Evolutionary conservation across 1,140 invertebrate species (phyloP), one percentile per base, ranked within the genome.

Genomic region (Pollicipes pollicipes): DNA sequence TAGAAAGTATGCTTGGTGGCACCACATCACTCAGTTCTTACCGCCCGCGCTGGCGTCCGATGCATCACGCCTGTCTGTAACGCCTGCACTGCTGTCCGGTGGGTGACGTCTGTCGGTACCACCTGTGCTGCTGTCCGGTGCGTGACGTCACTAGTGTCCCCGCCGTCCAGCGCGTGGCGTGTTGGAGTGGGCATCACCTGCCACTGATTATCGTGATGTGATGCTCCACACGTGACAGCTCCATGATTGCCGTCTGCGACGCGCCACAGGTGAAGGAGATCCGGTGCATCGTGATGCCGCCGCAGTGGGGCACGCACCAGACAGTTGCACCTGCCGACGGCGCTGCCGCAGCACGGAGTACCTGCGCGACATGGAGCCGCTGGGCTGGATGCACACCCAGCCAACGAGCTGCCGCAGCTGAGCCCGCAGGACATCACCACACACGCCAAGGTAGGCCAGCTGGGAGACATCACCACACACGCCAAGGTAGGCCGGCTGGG

Each of bases 361-460:
- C 78, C 84, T 99, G 0, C 93, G 93, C 77, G 91, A 94, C 77
- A 88, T 97, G 85, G 94, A 97, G 77, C 93, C 94, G 0, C 83
- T 97, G 4, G 96, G 96, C 26, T 99, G 97, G 97, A 98, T 99
- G 79, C 97, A 99, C 79, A 99, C 97, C 0, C 97, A 99, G 78
- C 97, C 0, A 99, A 99, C 81, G 97, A 99, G 81, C 82, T 99
- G 76, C 97, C 97, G 0, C 97, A 99, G 82, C 82, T 99, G 0
- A 97, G 96, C 1, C 97, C 97, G 0, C 95, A 98, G 83, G 88
- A 83, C 73, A 84, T 86, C 71, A 84, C 82, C 1, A 82, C 81
- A 24, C 84, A 76, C 69, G 75, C 75, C 24, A 75, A 73, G 64
- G 64, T 66, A 24, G 24, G 28, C 13, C 45, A 21, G 32, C n/a